These are phyloP conservation scores for Picathartes gymnocephalus DNA, from an alignment of 2,113 vertebrate genomes.

Conservation along the genomic window DNA sequence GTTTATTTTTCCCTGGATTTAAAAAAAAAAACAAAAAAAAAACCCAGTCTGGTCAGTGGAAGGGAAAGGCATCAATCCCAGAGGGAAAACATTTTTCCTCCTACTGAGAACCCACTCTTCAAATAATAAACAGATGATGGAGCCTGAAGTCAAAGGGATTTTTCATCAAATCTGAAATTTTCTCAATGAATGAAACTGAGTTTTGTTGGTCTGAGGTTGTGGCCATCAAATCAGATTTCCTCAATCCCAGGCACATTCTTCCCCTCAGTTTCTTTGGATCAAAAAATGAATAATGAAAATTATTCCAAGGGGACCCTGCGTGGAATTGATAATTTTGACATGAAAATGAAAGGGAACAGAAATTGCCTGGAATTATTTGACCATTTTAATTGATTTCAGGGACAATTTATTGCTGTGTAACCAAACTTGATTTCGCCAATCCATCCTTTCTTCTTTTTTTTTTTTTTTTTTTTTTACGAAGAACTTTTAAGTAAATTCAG, in stretches of 20 bases:
- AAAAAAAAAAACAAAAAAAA: too few species aligned
- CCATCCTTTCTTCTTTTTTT: not conserved
- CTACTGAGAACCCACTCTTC: not conserved
- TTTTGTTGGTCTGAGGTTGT: not conserved
- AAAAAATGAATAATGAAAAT: not conserved
- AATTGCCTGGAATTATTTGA: not conserved
- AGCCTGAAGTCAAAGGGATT: not conserved
- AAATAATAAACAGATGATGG: not conserved
- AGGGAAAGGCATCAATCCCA: conserved; percentile 3
- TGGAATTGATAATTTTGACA: not conserved
- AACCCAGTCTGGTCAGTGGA: not conserved
- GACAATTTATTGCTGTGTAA: not conserved
- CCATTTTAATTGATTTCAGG: not conserved
- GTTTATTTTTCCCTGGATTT: conserved; percentile 4
- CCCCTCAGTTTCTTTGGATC: not conserved
- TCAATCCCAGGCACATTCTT: not conserved
- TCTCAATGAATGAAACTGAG: not conserved
- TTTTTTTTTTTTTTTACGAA: too few species aligned
- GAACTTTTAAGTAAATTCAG: too few species aligned
- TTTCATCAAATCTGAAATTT: not conserved
- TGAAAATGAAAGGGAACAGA: not conserved
- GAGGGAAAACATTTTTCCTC: conserved; percentile 5
- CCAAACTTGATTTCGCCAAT: not conserved
- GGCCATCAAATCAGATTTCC: not conserved
- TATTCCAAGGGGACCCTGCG: accelerated